These are phyloP conservation scores for Orestias chungarensis DNA, from an alignment of 2,797 vertebrate species.

Conservation along the genomic window DNA sequence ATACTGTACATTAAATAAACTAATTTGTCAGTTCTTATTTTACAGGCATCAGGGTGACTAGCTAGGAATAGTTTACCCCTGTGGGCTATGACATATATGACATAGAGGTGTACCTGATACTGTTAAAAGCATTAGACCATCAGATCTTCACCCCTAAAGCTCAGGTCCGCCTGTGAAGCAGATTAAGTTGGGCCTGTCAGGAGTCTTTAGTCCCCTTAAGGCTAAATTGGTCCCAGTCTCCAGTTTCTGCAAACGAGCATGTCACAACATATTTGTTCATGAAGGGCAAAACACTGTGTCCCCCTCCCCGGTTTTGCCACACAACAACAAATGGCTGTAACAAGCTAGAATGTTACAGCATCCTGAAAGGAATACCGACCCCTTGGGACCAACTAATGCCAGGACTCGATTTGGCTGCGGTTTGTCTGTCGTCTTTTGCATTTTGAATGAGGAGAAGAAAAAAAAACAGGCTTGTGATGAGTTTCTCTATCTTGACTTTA, in stretches of 20 bases:
- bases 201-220: conserved; percentile 48
- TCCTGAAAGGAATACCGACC: conserved; percentile 42
- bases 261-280: conserved; percentile 52
- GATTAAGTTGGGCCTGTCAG: conserved; percentile 38
- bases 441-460: background rate
- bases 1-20: conserved; percentile 27
- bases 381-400: conserved; percentile 55
- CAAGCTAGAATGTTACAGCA: conserved; percentile 36
- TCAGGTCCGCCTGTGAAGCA: conserved; percentile 35
- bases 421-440: background rate
- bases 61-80: conserved; percentile 28
- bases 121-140: conserved; percentile 44
- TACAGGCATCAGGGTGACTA: conserved; percentile 1
- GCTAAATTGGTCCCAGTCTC: conserved; percentile 40
- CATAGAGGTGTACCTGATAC: conserved; percentile 35
- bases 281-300: conserved; percentile 60
- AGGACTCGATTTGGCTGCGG: conserved; percentile 34
- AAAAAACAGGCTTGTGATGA: background rate
- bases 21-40: conserved; percentile 34
- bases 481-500: conserved; percentile 19
- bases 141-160: conserved; percentile 52
- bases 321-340: conserved; percentile 28
- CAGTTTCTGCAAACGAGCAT: conserved; percentile 43
- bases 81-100: conserved; percentile 17
- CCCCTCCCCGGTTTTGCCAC: background rate